A percentile compares a stretch with the other conserved stretches of the same genome.
Conservation (phyloP, 2,888 invertebrate genomes). For the Philhelius pedissequus region DNA sequence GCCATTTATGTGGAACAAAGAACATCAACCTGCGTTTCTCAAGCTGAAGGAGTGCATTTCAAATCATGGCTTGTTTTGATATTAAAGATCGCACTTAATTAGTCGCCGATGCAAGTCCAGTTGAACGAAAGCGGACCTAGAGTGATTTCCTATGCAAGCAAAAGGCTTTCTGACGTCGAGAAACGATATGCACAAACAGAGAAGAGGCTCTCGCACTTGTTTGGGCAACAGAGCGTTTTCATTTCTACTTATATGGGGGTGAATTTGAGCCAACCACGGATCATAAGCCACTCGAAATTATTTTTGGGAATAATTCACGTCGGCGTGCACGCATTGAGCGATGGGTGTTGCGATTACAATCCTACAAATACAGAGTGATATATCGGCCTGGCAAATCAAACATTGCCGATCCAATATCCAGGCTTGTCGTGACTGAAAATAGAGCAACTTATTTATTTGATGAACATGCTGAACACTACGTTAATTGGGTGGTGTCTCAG, state of each 20-base stretch:
- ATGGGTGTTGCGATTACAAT: slow-evolving; percentile 69
- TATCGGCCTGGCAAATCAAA: slow-evolving; percentile 68
- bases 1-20: neutral
- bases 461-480: neutral
- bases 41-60: neutral
- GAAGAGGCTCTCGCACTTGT: slow-evolving; percentile 72
- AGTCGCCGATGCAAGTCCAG: too few species aligned
- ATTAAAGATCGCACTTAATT: too few species aligned
- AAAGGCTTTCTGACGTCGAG: slow-evolving; percentile 71
- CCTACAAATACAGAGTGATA: slow-evolving; percentile 63
- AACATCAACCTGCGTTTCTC: neutral
- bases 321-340: slow-evolving; percentile 70
- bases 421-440: neutral
- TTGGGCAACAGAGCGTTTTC: slow-evolving; percentile 69
- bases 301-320: slow-evolving; percentile 28
- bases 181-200: slow-evolving; percentile 69
- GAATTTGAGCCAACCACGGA: neutral
- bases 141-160: slow-evolving; percentile 76
- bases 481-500: neutral
- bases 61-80: too few species aligned
- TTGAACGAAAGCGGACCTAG: slow-evolving; percentile 33
- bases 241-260: slow-evolving; percentile 70
- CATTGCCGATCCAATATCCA: slow-evolving; percentile 72
- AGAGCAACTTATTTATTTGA: neutral
- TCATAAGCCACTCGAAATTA: neutral